Evolutionary conservation across 2,113 vertebrate genomes (phyloP).

Genomic region (Sakesphorus luctuosus): DNA sequence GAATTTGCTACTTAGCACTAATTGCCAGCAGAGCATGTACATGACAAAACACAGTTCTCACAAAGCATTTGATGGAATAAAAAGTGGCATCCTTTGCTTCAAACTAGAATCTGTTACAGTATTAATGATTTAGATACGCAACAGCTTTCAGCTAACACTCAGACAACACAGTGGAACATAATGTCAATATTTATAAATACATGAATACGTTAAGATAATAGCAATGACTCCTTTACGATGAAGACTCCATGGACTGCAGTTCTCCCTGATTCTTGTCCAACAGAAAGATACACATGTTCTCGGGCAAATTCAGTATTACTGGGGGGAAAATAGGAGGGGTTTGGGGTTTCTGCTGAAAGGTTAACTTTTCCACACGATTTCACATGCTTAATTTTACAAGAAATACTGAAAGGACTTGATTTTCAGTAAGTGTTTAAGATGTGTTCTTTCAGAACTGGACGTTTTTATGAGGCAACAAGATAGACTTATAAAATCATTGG

Average conservation of each 20-base stretch:
- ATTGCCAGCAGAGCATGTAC: not conserved
- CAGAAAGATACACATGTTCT: not conserved
- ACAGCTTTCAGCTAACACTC: not conserved
- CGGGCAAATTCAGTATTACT: not conserved
- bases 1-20: not conserved
- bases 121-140: constrained; percentile 1
- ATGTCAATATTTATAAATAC: constrained; percentile 52
- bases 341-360: not conserved
- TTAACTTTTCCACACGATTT: not conserved
- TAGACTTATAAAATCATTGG: not conserved
- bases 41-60: not conserved
- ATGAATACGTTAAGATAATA: constrained; percentile 29
- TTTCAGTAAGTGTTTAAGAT: not conserved
- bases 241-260: not conserved
- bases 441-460: not conserved
- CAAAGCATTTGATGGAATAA: not conserved
- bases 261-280: not conserved
- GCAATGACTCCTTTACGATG: not conserved
- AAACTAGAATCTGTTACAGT: not conserved
- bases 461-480: not conserved
- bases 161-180: not conserved
- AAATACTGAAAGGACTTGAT: not conserved
- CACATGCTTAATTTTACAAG: not conserved
- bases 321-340: rapidly evolving
- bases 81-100: not conserved